Percentiles rank a stretch among this genome's conserved stretches.
Conservation (phyloP, 2,888 invertebrate genomes). For the Arrhopalites spinosus region DNA sequence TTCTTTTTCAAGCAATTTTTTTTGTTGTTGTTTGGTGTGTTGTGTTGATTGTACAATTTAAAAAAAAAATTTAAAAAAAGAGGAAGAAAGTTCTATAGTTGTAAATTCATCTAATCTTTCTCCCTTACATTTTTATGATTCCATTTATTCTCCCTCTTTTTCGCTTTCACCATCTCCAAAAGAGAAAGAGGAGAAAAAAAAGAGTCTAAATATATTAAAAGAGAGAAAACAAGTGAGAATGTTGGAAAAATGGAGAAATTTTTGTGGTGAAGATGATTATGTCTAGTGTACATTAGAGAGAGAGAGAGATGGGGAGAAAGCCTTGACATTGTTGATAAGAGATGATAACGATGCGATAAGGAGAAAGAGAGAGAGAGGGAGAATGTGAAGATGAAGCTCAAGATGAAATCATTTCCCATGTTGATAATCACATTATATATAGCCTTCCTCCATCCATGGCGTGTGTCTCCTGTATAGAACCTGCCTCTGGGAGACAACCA, state of each 20-base stretch:
- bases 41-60: too few species aligned
- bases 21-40: too few species aligned
- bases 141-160: not conserved
- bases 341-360: too few species aligned
- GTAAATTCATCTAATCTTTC: not conserved
- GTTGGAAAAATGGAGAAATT: not conserved
- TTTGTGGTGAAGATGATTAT: not conserved
- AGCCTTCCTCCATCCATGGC: not conserved
- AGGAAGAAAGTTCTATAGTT: not conserved
- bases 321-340: too few species aligned
- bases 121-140: not conserved
- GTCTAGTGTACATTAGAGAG: not conserved
- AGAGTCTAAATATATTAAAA: too few species aligned
- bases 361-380: not conserved
- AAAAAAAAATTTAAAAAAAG: too few species aligned
- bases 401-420: conserved; percentile 16
- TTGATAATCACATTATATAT: conserved; percentile 5
- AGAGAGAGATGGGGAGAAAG: too few species aligned
- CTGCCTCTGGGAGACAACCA: not conserved
- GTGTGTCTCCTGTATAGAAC: not conserved
- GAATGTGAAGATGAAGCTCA: not conserved
- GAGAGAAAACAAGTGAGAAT: too few species aligned
- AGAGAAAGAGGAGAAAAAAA: too few species aligned
- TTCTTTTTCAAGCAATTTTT: too few species aligned
- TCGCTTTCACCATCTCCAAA: too few species aligned